These are phyloP conservation scores for Falco biarmicus DNA, from an alignment of 2,797 vertebrate species.

Conservation along the genomic window DNA sequence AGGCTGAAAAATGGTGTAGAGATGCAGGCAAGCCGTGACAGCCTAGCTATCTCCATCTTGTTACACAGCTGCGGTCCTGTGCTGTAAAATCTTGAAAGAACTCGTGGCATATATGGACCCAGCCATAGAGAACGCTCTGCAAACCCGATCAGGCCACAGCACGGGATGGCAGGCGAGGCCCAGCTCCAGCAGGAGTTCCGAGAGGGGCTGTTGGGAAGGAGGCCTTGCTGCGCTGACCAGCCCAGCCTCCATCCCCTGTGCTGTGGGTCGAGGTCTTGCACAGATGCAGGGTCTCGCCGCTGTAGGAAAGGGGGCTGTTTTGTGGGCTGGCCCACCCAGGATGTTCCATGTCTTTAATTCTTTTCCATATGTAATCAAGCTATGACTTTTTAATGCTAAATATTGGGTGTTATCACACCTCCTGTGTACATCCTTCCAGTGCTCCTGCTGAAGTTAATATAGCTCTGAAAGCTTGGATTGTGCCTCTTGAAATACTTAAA, in stretches of 20 bases:
- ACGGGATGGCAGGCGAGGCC: not conserved
- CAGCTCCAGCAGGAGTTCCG: not conserved
- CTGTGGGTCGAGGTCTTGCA: too few species aligned
- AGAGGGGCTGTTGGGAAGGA: not conserved
- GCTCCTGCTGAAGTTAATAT: rapidly evolving
- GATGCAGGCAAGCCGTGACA: not conserved
- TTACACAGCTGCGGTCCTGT: not conserved
- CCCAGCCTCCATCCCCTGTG: not conserved
- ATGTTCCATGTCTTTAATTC: not conserved
- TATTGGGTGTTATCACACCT: not conserved
- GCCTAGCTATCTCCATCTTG: not conserved
- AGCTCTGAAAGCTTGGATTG: not conserved
- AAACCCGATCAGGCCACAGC: not conserved
- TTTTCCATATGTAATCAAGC: not conserved
- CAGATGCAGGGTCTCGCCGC: not conserved
- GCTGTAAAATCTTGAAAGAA: not conserved
- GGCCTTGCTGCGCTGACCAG: not conserved
- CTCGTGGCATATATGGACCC: not conserved
- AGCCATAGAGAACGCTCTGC: not conserved
- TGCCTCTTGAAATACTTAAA: not conserved
- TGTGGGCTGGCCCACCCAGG: not conserved
- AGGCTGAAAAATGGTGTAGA: not conserved
- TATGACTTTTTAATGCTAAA: not conserved
- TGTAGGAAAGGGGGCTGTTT: not conserved
- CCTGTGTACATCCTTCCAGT: not conserved